phyloP scores from a whole-genome alignment of 2,888 invertebrate species.

The Nebria salina region DNA sequence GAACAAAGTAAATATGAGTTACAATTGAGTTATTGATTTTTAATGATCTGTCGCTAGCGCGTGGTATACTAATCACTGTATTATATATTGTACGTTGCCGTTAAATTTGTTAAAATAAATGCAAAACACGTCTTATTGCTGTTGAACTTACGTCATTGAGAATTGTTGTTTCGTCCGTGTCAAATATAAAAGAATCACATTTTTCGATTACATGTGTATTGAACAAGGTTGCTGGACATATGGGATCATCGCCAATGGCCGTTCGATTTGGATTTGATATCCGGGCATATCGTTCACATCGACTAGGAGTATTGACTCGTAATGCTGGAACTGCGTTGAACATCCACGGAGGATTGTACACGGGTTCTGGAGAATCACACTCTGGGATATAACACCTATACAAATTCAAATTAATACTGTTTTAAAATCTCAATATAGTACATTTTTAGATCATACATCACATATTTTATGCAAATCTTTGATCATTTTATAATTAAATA shows the following conservation, averaged over 20 bases:
- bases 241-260: neutral
- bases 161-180: constrained; percentile 56
- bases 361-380: constrained; percentile 55
- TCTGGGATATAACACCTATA: constrained; percentile 59
- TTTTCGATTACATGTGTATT: constrained; percentile 49
- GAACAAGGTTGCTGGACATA: constrained; percentile 49
- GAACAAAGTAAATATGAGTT: neutral
- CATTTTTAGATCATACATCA: neutral
- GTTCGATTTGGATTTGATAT: constrained; percentile 17
- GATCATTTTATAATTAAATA: neutral
- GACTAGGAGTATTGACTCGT: constrained; percentile 51
- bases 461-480: neutral
- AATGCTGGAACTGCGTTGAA: constrained; percentile 57
- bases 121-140: constrained; percentile 4
- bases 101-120: constrained; percentile 1
- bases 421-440: neutral
- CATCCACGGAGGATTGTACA: constrained; percentile 57
- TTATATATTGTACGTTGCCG: neutral
- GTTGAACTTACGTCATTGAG: constrained; percentile 57
- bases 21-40: neutral
- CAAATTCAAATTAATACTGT: constrained; percentile 36
- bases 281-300: constrained; percentile 52
- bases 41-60: neutral
- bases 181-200: constrained; percentile 56
- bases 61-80: neutral